Base-by-base conservation (phyloP, 2,888 invertebrate species). In the Meandrusa payeni region DNA sequence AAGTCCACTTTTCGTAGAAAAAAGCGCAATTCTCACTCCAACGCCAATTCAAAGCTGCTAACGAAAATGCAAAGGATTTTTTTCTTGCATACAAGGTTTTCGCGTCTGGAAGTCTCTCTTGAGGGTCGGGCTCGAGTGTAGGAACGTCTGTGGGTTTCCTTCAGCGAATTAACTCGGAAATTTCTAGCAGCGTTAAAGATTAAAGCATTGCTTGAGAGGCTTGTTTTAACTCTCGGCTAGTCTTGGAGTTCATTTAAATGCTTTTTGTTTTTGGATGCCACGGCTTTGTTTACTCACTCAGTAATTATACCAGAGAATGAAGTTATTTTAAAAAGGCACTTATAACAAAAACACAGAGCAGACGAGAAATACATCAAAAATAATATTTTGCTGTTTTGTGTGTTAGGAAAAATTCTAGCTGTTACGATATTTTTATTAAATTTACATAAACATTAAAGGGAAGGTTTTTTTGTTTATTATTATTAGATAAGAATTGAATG, bases 101-200 rank as follows among this genome's bases (percentile, higher is more conserved):
- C 39, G 13, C 24, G 32, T 12, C 23, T 34, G 41, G 46, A 50
- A 47, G 33, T 37, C 52, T 37, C 59, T 62, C 53, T 50, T 43
- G 44, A 44, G 62, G 55, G 57, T 50, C 54, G 36, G 47, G 51
- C 46, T 48, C 41, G 36, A 41, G 51, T 48, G 50, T 51, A 50
- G 57, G 61, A 52, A 52, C 52, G 49, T 57, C 58, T 63, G 48
- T 52, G 53, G 50, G 51, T 49, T 50, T 54, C 48, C 47, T 51
- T 55, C 48, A 34, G 29, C 47, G 46, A 52, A 52, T 52, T 52
- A 52, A 47, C 41, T 41, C 39, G 27, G 46, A 49, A 47, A 52
- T 43, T 50, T 43, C 40, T 44, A 38, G 38, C 27, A 22, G 26
- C 44, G 34, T 39, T 38, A 29, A 15, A 42, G 39, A 39, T 44